phyloP scores from a whole-genome alignment of 2,797 vertebrate species.

The Alfaro cultratus region DNA sequence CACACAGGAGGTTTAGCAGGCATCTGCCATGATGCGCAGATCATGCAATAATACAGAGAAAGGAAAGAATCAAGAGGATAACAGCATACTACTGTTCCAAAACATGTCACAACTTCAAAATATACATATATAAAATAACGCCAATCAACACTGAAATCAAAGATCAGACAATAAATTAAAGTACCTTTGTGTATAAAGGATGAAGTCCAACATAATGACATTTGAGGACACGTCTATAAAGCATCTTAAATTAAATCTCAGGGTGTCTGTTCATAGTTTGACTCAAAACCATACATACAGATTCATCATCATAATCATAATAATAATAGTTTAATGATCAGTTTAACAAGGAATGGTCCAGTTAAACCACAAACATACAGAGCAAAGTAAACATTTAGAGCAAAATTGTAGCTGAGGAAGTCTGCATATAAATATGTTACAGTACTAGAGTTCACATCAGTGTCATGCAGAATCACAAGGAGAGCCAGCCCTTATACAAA shows the following conservation, averaged over 20 bases:
- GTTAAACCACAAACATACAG: constrained; percentile 43
- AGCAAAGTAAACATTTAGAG: constrained; percentile 30
- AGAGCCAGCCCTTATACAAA: constrained; percentile 55
- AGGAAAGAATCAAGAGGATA: constrained; percentile 43
- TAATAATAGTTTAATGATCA: constrained; percentile 33
- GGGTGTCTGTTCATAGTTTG: constrained; percentile 7
- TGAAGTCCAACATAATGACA: constrained; percentile 16
- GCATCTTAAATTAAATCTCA: background rate
- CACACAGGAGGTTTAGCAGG: constrained; percentile 1
- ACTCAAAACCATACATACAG: constrained; percentile 39
- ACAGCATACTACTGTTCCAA: constrained; percentile 51
- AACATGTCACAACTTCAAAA: constrained; percentile 35
- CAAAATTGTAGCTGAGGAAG: constrained; percentile 37
- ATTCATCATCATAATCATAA: constrained; percentile 3
- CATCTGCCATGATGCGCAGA: constrained; percentile 39
- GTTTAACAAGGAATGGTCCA: constrained; percentile 41
- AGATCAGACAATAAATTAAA: constrained; percentile 11
- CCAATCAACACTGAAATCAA: constrained; percentile 31
- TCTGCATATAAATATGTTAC: constrained; percentile 45
- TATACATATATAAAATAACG: constrained; percentile 5
- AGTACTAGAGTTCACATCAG: constrained; percentile 63
- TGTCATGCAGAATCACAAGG: constrained; percentile 69
- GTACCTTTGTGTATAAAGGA: constrained; percentile 28
- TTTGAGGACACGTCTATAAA: constrained; percentile 18
- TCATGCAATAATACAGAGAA: constrained; percentile 61